phyloP scores from a whole-genome alignment of 92 coral and sea anemone species.

The Bergia sp. region DNA sequence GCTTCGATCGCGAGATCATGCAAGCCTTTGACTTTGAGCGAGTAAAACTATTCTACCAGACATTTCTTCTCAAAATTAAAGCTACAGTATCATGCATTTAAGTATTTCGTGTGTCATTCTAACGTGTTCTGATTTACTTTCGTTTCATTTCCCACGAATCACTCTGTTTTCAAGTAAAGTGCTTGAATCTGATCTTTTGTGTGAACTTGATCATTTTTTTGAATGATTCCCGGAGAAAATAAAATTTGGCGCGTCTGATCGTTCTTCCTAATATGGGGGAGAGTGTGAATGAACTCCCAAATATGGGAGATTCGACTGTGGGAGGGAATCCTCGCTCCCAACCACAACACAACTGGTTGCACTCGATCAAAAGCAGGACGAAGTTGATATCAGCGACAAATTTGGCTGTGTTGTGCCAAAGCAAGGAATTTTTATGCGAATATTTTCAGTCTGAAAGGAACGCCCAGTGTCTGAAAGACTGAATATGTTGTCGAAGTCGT shows the following conservation, averaged over 20 bases:
- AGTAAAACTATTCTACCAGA: background rate
- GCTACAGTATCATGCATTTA: background rate
- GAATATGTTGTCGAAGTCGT: background rate
- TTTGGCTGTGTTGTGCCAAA: background rate
- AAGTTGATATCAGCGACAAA: background rate
- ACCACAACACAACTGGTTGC: background rate
- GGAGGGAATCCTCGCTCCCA: slow-evolving; percentile 27
- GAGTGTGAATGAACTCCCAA: slow-evolving; percentile 60
- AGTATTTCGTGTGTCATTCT: background rate
- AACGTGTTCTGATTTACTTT: background rate
- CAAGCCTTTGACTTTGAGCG: background rate
- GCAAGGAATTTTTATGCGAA: background rate
- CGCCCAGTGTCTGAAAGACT: background rate
- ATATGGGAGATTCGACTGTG: slow-evolving; percentile 61
- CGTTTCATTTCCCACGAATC: slow-evolving; percentile 1
- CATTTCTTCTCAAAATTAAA: background rate
- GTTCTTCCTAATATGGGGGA: slow-evolving; percentile 81
- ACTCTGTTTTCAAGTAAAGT: background rate
- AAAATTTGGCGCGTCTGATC: slow-evolving; percentile 68
- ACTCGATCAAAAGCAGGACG: background rate
- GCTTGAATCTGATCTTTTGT: background rate
- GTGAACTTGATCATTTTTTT: background rate
- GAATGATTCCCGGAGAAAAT: background rate
- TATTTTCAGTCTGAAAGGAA: background rate
- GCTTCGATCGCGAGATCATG: too few relatives aligned